A percentile compares a stretch with the other conserved stretches of the same genome.
Conservation (phyloP, 1,140 invertebrate genomes). For the Trichomalopsis sarcophagae region DNA sequence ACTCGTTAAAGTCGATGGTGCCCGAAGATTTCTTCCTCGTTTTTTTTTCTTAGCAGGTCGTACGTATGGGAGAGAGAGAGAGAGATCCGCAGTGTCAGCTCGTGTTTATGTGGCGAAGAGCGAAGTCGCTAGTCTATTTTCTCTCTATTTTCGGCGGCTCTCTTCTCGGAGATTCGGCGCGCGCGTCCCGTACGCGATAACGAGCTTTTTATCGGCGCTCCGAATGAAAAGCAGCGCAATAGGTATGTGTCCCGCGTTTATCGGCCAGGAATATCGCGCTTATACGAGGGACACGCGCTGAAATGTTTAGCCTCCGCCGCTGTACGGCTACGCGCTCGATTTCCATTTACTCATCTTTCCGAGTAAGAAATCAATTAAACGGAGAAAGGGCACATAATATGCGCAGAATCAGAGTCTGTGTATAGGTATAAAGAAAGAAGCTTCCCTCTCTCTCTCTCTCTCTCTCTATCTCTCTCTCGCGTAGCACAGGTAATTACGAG, state of each 20-base stretch:
- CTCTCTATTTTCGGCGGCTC: slow-evolving; percentile 29
- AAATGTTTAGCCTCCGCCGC: no score
- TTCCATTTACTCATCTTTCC: background rate
- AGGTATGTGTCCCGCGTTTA: no score
- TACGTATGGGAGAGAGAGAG: background rate
- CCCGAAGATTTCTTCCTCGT: background rate
- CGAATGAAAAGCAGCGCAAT: background rate
- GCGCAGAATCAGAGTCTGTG: background rate
- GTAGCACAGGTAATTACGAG: slow-evolving; percentile 70
- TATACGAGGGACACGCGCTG: no score
- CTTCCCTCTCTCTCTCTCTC: background rate
- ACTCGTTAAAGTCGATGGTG: slow-evolving; percentile 39
- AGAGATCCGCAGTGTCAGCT: slow-evolving; percentile 16
- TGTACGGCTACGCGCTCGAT: no score
- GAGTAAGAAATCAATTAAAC: slow-evolving; percentile 21
- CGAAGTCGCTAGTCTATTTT: slow-evolving; percentile 30
- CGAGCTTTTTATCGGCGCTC: background rate
- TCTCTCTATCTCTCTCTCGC: no score
- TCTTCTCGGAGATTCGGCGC: background rate
- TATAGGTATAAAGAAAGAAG: slow-evolving; percentile 32
- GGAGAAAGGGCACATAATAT: background rate
- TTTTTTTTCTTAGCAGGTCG: background rate
- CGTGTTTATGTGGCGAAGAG: slow-evolving; percentile 32
- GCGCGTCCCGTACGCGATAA: background rate
- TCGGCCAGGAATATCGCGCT: no score